Base-by-base conservation (phyloP, 1,140 invertebrate genomes). In the Pygmarrhopalites habei region DNA sequence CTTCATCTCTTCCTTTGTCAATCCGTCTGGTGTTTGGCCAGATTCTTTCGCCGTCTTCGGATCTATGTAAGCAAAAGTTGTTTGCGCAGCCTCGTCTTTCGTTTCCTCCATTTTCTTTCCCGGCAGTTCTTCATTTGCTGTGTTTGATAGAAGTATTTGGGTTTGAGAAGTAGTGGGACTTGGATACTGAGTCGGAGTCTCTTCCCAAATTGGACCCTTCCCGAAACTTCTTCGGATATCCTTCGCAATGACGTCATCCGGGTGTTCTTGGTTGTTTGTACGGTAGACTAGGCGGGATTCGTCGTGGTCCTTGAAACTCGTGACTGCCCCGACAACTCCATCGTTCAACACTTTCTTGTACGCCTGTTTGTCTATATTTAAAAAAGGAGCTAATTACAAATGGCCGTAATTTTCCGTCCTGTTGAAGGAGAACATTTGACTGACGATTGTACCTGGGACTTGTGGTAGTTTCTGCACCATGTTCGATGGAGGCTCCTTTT, bases 251-350 rank as follows among this genome's bases (percentile, higher is more conserved):
- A 32, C 12, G 21, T 58, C 17, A 17, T 32, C 44, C 26, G 39
- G 26, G 30, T 39, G 46, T 21, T 53, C 56, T 26, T 23, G 39
- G 1, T 29, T 39, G 25, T 52, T 64, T 4, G 46, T 29, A 35
- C 17, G 43, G 15, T 64, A 64, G 5, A 65, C 44, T n/a, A 65
- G 55, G 1, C 43, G 29, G 15, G 5, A 5, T 15, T 49, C 39
- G 41, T 56, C 28, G 5, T 28, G 19, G 47, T 60, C 49, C 30
- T 60, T 53, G 5, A 51, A 15, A 26, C 43, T 60, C 17, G 43
- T 41, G n/a, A 60, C 14, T 1, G 49, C 47, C 1, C 63, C 63
- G 4, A 65, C 30, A 1, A 65, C 29, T 3, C 63, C 63, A 26
- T 61, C 49, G 19, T 61, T 30, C 2, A 61, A n/a, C 3, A 60